Base-by-base conservation (phyloP, 2,888 invertebrate genomes). In the Pristionchus mayeri region DNA sequence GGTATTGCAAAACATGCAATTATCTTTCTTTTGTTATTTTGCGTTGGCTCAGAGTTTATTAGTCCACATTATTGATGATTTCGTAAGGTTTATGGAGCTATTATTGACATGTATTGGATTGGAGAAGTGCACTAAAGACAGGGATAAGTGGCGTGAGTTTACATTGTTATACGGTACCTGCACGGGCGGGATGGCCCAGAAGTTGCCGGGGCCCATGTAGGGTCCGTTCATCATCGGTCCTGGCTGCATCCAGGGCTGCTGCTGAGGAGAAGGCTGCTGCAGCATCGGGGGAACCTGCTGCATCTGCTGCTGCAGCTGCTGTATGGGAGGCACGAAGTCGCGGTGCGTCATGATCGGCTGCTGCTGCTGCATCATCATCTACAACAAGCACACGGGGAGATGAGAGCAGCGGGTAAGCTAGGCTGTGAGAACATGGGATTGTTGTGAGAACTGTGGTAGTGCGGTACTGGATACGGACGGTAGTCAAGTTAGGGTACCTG, bases 151-250 rank as follows among this genome's bases (percentile, higher is more conserved):
- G n/a, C n/a, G n/a, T n/a, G n/a, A n/a, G n/a, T n/a, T n/a, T n/a
- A n/a, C n/a, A n/a, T n/a, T n/a, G n/a, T n/a, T 27, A 27, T 6
- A 40, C 27, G 2, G 7, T 30, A 78, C 76, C 76, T 78, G 76
- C 16, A 78, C 76, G 40, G 76, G 76, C 7, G 76, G 76, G 21
- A 78, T 78, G 34, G 9, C 7, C 76, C 76, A 78, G 76, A 78
- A 78, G 27, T 78, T 78, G 48, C 71, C 71, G 4, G 71, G 40
- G 0, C 71, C 71, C 37, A 44, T 71, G 71, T 71, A 71, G 9
- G 71, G 71, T 6, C 71, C 71, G 40, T 71, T 71, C 71, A 71
- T 71, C 37, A 21, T 18, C 0, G 18, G 18, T 2, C 37, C 67
- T 6, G 37, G 37, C 76, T 16, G 24, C 76, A 27, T 27, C 50